Evolutionary conservation across 2,113 vertebrate species (phyloP).

Genomic region (Pseudorectes ferrugineus): DNA sequence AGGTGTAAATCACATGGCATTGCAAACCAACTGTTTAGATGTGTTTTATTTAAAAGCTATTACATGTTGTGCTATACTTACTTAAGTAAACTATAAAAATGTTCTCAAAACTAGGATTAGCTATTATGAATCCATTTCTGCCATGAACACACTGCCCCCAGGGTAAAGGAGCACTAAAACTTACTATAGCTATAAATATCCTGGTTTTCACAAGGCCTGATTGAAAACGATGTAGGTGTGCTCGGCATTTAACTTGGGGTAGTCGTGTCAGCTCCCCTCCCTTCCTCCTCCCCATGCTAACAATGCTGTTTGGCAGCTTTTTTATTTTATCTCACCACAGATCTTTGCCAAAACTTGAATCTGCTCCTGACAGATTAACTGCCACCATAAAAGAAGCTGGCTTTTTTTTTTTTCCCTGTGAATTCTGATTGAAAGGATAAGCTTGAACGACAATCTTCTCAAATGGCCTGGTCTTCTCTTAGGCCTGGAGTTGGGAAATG

Average conservation of each 20-base stretch:
- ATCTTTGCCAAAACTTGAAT: slow-evolving; percentile 84
- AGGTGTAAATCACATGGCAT: background rate
- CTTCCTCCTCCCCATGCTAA: slow-evolving; percentile 43
- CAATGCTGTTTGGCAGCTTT: slow-evolving; percentile 74
- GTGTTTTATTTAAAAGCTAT: slow-evolving; percentile 21
- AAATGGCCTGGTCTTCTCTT: slow-evolving; percentile 64
- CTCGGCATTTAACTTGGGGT: slow-evolving; percentile 66
- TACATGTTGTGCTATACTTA: slow-evolving; percentile 16
- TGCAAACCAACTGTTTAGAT: background rate
- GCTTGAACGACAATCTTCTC: slow-evolving; percentile 67
- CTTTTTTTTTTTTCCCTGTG: slow-evolving; percentile 75
- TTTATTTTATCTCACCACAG: slow-evolving; percentile 67
- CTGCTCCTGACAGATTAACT: slow-evolving; percentile 84
- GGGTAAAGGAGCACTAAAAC: slow-evolving; percentile 55
- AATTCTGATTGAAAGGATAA: slow-evolving; percentile 66
- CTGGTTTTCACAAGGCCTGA: slow-evolving; percentile 43
- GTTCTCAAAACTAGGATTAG: slow-evolving; percentile 48
- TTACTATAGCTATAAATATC: slow-evolving; percentile 70
- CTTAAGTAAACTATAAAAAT: slow-evolving; percentile 42
- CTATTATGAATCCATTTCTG: slow-evolving; percentile 65
- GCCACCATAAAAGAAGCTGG: slow-evolving; percentile 78
- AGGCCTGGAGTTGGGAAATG: slow-evolving; percentile 52
- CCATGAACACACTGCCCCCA: slow-evolving; percentile 51
- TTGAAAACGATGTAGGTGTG: slow-evolving; percentile 61
- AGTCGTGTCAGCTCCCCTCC: slow-evolving; percentile 55